These are phyloP conservation scores for Drosophila anceps DNA, from an alignment of 2,888 invertebrate species.

Conservation along the genomic window DNA sequence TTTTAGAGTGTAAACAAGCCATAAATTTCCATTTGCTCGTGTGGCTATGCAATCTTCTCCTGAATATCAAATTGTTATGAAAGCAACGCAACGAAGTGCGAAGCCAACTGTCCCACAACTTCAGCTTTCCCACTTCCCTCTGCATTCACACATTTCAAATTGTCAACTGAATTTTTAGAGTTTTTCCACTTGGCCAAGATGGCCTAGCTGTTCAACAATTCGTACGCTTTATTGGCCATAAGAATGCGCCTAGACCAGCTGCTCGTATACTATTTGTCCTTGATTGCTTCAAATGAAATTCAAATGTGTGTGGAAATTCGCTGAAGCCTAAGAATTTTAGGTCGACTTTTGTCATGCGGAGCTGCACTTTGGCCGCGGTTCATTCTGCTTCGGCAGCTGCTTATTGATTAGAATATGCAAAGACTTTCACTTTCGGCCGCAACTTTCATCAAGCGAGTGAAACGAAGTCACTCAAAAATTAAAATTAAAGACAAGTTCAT, in stretches of 20 bases:
- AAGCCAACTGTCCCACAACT: constrained; percentile 13
- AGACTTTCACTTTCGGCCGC: constrained; percentile 68
- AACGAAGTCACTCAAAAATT: constrained; percentile 64
- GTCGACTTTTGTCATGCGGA: not conserved
- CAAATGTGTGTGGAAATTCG: constrained; percentile 31
- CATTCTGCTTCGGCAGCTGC: not conserved
- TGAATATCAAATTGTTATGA: constrained; percentile 65
- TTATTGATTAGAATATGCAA: constrained; percentile 44
- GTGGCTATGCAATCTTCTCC: constrained; percentile 44
- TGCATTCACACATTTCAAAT: not conserved
- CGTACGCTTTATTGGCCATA: constrained; percentile 31
- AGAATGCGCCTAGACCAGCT: constrained; percentile 29
- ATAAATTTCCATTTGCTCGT: constrained; percentile 62
- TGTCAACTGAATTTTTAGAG: constrained; percentile 3
- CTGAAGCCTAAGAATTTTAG: constrained; percentile 27
- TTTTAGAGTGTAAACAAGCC: constrained; percentile 12
- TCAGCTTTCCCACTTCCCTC: not conserved
- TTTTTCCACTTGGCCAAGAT: constrained; percentile 15
- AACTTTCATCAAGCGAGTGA: constrained; percentile 72
- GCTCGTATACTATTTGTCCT: constrained; percentile 17
- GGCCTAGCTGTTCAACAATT: constrained; percentile 5
- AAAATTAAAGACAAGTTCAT: constrained; percentile 61
- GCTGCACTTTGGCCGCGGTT: constrained; percentile 3
- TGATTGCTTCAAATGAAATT: constrained; percentile 28
- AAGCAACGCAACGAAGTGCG: constrained; percentile 40